These are phyloP conservation scores for Microplitis manilae DNA, from an alignment of 2,888 invertebrate genomes.

Conservation along the genomic window DNA sequence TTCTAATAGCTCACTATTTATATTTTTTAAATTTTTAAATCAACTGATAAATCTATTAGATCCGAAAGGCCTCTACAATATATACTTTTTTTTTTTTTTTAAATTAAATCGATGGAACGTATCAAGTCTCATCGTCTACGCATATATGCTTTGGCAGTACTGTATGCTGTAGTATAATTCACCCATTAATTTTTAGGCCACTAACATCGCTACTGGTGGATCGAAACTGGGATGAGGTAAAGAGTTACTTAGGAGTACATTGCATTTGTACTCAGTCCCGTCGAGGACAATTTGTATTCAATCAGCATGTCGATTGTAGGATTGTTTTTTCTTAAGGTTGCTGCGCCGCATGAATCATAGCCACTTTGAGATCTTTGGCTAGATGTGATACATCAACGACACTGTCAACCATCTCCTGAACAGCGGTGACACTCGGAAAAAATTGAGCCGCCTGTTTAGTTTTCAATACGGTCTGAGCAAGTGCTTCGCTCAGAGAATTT, in stretches of 20 bases:
- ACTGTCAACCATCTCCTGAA: slow-evolving; percentile 94
- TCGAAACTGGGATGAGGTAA: slow-evolving; percentile 27
- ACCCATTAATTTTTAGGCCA: slow-evolving; percentile 27
- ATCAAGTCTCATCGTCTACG: slow-evolving; percentile 25
- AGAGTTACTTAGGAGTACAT: slow-evolving; percentile 22
- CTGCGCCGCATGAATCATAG: slow-evolving; percentile 80
- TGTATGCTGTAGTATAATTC: slow-evolving; percentile 40
- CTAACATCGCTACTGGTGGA: slow-evolving; percentile 19
- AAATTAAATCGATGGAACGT: neutral
- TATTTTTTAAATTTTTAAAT: neutral
- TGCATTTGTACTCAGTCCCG: neutral
- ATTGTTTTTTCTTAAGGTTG: slow-evolving; percentile 64
- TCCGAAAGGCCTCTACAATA: slow-evolving; percentile 9
- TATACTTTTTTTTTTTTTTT: neutral
- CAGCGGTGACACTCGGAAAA: slow-evolving; percentile 91
- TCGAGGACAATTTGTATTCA: slow-evolving; percentile 11
- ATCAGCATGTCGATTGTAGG: neutral
- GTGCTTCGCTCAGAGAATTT: slow-evolving; percentile 85
- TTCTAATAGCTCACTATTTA: neutral
- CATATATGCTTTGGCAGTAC: slow-evolving; percentile 53
- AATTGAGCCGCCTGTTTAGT: slow-evolving; percentile 93
- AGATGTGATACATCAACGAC: slow-evolving; percentile 89
- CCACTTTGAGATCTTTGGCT: slow-evolving; percentile 85
- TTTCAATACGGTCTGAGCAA: slow-evolving; percentile 87
- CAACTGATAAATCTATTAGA: neutral